These are phyloP conservation scores for Ectemnius cavifrons DNA, from an alignment of 2,888 invertebrate genomes.

Conservation along the genomic window DNA sequence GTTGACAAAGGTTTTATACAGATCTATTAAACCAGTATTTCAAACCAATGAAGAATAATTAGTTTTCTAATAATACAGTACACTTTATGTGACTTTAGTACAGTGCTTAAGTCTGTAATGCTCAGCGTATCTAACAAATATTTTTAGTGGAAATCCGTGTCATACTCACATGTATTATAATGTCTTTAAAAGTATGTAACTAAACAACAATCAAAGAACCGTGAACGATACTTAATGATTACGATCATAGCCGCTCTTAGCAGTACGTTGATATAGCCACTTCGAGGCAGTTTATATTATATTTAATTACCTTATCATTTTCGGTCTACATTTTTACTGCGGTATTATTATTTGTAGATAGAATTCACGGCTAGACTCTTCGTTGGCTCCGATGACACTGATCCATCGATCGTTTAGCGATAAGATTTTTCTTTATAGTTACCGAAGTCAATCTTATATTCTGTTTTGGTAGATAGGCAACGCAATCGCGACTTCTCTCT, in stretches of 20 bases:
- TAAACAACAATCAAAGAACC: slow-evolving; percentile 72
- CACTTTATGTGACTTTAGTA: slow-evolving; percentile 70
- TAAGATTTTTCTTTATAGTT: slow-evolving; percentile 61
- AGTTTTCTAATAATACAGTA: slow-evolving; percentile 75
- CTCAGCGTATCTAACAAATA: slow-evolving; percentile 74
- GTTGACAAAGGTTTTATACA: slow-evolving; percentile 76
- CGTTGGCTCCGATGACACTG: slow-evolving; percentile 28
- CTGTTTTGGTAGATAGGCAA: slow-evolving; percentile 36
- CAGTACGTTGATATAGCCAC: slow-evolving; percentile 68
- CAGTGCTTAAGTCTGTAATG: slow-evolving; percentile 72
- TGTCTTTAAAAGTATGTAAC: slow-evolving; percentile 67
- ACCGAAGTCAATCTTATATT: slow-evolving; percentile 55
- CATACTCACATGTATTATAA: slow-evolving; percentile 75
- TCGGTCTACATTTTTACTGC: slow-evolving; percentile 55
- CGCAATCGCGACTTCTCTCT: slow-evolving; percentile 33
- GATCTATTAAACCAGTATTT: slow-evolving; percentile 77
- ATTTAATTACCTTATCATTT: slow-evolving; percentile 68
- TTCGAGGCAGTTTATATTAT: slow-evolving; percentile 71
- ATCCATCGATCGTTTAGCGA: slow-evolving; percentile 35
- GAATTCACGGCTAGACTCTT: slow-evolving; percentile 36
- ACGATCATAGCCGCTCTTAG: slow-evolving; percentile 69
- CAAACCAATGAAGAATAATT: slow-evolving; percentile 77
- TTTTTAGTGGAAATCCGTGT: slow-evolving; percentile 75
- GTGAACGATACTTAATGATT: slow-evolving; percentile 72
- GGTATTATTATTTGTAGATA: slow-evolving; percentile 75